Evolutionary conservation across 2,888 invertebrate genomes (phyloP).

Genomic region (Agrypnus murinus): DNA sequence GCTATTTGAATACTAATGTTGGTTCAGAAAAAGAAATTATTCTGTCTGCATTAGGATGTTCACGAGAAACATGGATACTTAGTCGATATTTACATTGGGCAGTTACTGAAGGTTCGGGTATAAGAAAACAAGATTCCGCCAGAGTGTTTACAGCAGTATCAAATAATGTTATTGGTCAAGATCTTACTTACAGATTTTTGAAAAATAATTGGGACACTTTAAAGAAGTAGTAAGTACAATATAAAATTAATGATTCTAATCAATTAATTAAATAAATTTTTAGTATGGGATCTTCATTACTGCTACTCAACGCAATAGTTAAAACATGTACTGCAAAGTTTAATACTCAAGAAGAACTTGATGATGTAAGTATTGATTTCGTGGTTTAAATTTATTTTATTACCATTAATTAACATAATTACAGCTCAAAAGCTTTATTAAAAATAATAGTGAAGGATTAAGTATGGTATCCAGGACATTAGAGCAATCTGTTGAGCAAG

Average conservation of each 20-base stretch:
- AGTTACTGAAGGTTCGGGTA: slow-evolving; percentile 81
- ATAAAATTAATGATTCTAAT: background rate
- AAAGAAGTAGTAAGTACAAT: slow-evolving; percentile 80
- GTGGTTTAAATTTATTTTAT: background rate
- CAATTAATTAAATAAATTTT: slow-evolving; percentile 50
- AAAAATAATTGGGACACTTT: slow-evolving; percentile 84
- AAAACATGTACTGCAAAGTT: slow-evolving; percentile 83
- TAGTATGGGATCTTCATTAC: slow-evolving; percentile 84
- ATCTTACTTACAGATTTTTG: slow-evolving; percentile 86
- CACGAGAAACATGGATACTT: slow-evolving; percentile 87
- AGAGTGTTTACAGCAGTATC: slow-evolving; percentile 86
- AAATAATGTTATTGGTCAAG: slow-evolving; percentile 84
- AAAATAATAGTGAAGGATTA: slow-evolving; percentile 78
- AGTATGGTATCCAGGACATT: slow-evolving; percentile 80
- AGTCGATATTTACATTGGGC: slow-evolving; percentile 85
- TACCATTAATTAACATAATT: slow-evolving; percentile 5
- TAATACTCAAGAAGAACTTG: slow-evolving; percentile 83
- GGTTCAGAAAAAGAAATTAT: slow-evolving; percentile 88
- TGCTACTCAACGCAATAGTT: slow-evolving; percentile 81
- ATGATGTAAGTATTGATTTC: slow-evolving; percentile 76
- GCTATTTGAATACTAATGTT: slow-evolving; percentile 83
- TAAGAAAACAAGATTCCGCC: slow-evolving; percentile 87
- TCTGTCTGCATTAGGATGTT: slow-evolving; percentile 86
- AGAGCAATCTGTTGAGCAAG: slow-evolving; percentile 86
- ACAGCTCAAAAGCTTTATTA: slow-evolving; percentile 73